phyloP scores from a whole-genome alignment of 2,113 vertebrate genomes.

The Coreoperca whiteheadi region DNA sequence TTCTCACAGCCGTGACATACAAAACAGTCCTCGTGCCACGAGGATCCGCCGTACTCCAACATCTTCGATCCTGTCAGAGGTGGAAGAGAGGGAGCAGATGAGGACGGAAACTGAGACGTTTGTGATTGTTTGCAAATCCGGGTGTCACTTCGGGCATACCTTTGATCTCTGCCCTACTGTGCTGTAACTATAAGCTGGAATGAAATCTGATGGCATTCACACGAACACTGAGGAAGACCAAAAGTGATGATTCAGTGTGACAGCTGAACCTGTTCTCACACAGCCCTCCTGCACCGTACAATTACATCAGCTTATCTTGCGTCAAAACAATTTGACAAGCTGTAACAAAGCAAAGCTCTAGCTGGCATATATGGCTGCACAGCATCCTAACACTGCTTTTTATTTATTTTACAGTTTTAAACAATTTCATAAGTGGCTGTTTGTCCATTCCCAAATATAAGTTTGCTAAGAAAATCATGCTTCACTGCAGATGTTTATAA shows the following conservation, averaged over 20 bases:
- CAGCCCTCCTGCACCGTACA: neutral
- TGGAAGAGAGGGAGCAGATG: neutral
- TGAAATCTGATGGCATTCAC: conserved; percentile 10
- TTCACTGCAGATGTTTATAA: conserved; percentile 29
- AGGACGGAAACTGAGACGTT: neutral
- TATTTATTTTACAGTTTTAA: conserved; percentile 4
- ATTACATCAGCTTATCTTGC: conserved; percentile 17
- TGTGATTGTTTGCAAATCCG: neutral
- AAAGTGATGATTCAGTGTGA: conserved; percentile 19
- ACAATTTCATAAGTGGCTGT: neutral
- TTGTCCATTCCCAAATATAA: neutral
- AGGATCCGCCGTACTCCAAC: conserved; percentile 91
- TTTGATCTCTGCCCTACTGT: conserved; percentile 3
- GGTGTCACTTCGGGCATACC: neutral
- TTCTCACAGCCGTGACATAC: conserved; percentile 93
- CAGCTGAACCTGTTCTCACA: conserved; percentile 27
- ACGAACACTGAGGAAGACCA: neutral
- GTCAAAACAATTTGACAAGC: conserved; percentile 27
- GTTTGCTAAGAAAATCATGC: neutral
- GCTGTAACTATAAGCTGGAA: neutral
- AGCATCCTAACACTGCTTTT: neutral
- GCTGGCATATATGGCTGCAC: neutral
- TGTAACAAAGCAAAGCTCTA: neutral
- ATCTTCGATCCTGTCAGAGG: conserved; percentile 88
- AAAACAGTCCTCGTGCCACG: conserved; percentile 97